Base-by-base conservation (phyloP, 2,113 vertebrate genomes). In the Toxostoma redivivum region DNA sequence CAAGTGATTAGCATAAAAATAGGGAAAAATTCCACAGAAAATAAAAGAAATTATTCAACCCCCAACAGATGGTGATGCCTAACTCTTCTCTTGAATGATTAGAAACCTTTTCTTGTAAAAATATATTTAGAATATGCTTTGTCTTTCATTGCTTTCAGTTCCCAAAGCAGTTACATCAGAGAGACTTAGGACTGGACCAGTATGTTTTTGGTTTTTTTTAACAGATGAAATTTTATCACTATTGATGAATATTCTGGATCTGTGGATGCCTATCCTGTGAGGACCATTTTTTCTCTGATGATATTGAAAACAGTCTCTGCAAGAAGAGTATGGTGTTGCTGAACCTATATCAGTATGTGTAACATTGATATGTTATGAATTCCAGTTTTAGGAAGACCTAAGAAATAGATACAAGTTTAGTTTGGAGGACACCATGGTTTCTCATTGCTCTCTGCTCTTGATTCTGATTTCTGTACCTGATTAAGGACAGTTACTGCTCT, bases 101-200 rank as follows among this genome's bases (percentile, higher is more conserved):
- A 87, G 93, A 91, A 92, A 92, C 38, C 20, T 87, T 67, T 51
- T 82, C 37, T 69, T 94, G 86, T 57, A 91, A 94, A 89, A 91
- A 89, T 91, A 67, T 69, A 87, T 94, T 91, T 91, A 79, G 31
- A 77, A 70, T 35, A 42, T 57, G 47, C 33, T 91, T 91, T 91
- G 44, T 95, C 81, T 92, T 94, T 54, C 31, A 45, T 48, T 86
- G 60, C 61, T 81, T 92, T 95, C 70, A 50, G 57, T 89, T 91
- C 78, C 70, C 77, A 94, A 80, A 89, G n/a, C 48, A 85, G 38
- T 85, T 87, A 58, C 27, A 72, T 82, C 73, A 76, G 54, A 92
- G 77, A 72, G 25, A 62, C 58, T 86, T 61, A 88, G 38, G 35
- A 54, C 51, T 54, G 38, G 47, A 73, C 47, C 21, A 24, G 27